These are phyloP conservation scores for Homarus gammarus DNA, from an alignment of 2,888 invertebrate genomes.

Conservation along the genomic window DNA sequence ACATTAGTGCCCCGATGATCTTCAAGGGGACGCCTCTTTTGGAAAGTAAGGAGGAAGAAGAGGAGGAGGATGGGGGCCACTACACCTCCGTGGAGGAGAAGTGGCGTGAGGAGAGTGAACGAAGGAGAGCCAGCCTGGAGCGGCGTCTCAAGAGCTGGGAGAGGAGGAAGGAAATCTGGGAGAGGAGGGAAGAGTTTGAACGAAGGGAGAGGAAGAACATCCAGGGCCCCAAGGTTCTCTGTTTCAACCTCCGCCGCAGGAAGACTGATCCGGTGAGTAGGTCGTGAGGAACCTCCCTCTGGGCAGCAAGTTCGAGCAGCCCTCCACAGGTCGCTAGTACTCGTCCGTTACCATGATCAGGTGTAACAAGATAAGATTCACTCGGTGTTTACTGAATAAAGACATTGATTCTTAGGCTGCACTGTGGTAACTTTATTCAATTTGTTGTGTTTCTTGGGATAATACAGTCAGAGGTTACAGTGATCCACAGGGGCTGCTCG, in stretches of 20 bases:
- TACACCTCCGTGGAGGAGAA: neutral
- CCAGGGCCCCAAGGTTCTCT: neutral
- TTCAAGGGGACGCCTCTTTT: neutral
- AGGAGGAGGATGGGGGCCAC: neutral
- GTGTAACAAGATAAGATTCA: too few species aligned
- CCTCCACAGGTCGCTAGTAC: too few species aligned
- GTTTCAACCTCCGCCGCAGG: constrained; percentile 9
- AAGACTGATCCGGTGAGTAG: constrained; percentile 11
- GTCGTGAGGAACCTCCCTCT: too few species aligned
- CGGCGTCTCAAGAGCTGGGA: neutral
- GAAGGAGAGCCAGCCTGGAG: neutral
- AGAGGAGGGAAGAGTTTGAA: constrained; percentile 19
- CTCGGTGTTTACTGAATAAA: too few species aligned
- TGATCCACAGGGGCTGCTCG: too few species aligned
- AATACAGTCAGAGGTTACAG: too few species aligned
- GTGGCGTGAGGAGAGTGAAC: constrained; percentile 5
- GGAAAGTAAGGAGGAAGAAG: constrained; percentile 1
- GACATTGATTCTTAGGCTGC: too few species aligned
- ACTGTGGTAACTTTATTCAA: too few species aligned
- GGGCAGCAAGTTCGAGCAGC: too few species aligned
- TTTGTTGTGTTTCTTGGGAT: too few species aligned
- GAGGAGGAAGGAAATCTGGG: constrained; percentile 11
- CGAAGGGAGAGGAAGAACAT: neutral
- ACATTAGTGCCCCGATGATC: neutral
- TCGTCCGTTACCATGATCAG: too few species aligned